Conservation (phyloP, 2,113 vertebrate species). For the Galbula dea region DNA sequence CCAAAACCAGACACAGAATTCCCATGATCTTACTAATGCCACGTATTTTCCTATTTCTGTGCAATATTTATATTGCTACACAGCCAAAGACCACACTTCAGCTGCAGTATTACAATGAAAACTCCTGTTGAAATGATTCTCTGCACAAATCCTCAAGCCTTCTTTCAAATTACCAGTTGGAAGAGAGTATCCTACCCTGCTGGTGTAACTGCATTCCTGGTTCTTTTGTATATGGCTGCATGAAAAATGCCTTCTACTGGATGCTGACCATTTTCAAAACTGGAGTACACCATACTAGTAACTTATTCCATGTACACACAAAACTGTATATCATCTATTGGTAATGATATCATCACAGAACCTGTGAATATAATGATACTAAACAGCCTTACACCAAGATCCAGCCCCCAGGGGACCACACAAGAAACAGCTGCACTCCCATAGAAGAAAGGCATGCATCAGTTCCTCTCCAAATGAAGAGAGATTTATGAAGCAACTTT, state of each 20-base stretch:
- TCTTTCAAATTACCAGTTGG: not conserved
- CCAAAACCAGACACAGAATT: conserved; percentile 6
- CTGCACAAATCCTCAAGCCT: not conserved
- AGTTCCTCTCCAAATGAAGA: conserved; percentile 2
- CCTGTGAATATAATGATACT: not conserved
- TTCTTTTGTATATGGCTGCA: not conserved
- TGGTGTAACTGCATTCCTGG: not conserved
- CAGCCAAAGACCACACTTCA: conserved; percentile 38
- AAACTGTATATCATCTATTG: not conserved
- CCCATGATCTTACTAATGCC: not conserved
- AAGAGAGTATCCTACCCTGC: not conserved
- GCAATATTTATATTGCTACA: conserved; percentile 13
- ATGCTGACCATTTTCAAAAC: not conserved
- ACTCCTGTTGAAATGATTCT: not conserved
- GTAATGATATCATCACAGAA: not conserved
- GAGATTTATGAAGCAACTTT: conserved; percentile 37
- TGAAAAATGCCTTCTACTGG: not conserved
- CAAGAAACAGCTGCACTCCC: conserved; percentile 45
- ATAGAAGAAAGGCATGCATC: not conserved
- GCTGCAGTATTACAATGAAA: not conserved
- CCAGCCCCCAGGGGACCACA: not conserved
- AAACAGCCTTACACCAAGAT: conserved; percentile 5
- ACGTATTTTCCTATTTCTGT: not conserved
- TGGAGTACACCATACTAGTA: not conserved
- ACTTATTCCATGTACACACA: not conserved